Base-by-base conservation (phyloP, 2,888 invertebrate genomes). In the Odontocolon sp. region DNA sequence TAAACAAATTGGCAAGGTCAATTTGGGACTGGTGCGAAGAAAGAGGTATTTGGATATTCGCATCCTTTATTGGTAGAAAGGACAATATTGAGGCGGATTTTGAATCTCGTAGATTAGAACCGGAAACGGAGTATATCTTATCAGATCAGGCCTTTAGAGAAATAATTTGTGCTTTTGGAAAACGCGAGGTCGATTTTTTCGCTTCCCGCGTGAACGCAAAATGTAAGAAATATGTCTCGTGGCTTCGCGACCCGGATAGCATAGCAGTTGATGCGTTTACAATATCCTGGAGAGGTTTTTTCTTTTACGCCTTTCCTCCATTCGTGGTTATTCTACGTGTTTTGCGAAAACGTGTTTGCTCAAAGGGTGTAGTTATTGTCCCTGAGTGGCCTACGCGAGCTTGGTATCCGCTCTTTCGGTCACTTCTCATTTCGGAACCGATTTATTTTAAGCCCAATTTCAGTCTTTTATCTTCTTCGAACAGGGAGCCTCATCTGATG, bases 311-410 rank as follows among this genome's bases (percentile, higher is more conserved):
- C 0, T 70, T 61, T n/a, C 52, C 61, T 2, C 70, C 70, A 1
- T 70, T 70, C 21, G 31, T 50, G n/a, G 14, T 69, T n/a, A 50
- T 70, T 3, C 6, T 28, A 3, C 40, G 61, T 9, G 50, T 50
- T 11, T 4, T 45, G 26, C 4, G 54, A 28, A 74, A 68, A 9
- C 1, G 2, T n/a, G 52, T 67, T 2, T 9, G 16, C 1, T 23
- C 57, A 3, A 2, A 5, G 8, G 68, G 57, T 9, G 54, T 74
- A 1, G 3, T 68, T 1, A 54, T 74, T 3, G 45, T 74, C 4
- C 74, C 64, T 4, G 14, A 64, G 8, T 69, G 69, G 75, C 45
- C 64, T 2, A 16, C 63, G 4, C 75, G 72, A 56, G 14, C 75
- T 1, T 69, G 75, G 64, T 64, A 47, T 40, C 57, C 69, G 2